Evolutionary conservation across 2,797 vertebrate genomes (phyloP).

Genomic region (Myripristis murdjan): DNA sequence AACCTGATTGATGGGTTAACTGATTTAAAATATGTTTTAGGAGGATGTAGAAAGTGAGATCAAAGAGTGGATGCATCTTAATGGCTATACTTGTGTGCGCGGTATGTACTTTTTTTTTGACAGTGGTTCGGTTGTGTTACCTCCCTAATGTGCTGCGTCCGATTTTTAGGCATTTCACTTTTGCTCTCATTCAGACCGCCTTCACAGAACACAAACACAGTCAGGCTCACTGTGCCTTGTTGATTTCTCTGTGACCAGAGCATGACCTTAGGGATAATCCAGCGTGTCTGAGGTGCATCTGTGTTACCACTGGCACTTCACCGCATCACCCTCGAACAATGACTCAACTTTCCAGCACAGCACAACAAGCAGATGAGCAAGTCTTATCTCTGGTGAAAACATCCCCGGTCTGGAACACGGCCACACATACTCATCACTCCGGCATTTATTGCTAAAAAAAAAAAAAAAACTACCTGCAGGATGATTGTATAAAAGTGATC

Average conservation of each 20-base stretch:
- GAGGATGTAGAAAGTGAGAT: background rate
- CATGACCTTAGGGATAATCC: background rate
- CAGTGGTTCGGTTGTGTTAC: background rate
- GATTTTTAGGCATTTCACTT: background rate
- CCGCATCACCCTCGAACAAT: background rate
- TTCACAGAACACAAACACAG: too few relatives aligned
- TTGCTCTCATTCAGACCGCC: too few relatives aligned
- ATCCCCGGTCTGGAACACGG: conserved; percentile 14
- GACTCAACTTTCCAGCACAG: conserved; percentile 10
- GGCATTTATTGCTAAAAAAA: conserved; percentile 41
- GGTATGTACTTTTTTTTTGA: background rate
- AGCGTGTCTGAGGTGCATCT: background rate
- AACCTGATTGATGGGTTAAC: conserved; percentile 16
- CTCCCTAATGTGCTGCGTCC: background rate
- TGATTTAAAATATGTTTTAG: conserved; percentile 17
- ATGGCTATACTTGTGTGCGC: background rate
- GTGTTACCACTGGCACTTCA: too few relatives aligned
- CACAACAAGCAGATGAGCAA: conserved; percentile 16
- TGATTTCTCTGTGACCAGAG: background rate
- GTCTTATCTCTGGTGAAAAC: conserved; percentile 22
- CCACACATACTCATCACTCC: conserved; percentile 32
- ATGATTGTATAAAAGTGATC: background rate
- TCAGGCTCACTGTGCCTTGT: too few relatives aligned
- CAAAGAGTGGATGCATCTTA: background rate
- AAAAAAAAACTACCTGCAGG: background rate